Percentiles rank a stretch among this genome's conserved stretches.
phyloP scores from a whole-genome alignment of 2,797 vertebrate species.

The Pseudochirops corinnae region DNA sequence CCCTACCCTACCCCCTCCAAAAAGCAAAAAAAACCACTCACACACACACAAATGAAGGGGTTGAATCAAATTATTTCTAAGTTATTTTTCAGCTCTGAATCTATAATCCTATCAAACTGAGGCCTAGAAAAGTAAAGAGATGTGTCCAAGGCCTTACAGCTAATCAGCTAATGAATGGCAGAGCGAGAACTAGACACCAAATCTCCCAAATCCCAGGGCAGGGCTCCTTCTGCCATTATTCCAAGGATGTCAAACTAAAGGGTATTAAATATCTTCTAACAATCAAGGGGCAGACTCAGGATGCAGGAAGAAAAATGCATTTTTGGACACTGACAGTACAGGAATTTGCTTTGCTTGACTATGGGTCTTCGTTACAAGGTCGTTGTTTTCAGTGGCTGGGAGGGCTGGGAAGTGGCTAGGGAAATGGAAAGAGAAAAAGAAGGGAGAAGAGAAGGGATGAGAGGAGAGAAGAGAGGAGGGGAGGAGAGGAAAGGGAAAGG shows the following conservation, averaged over 20 bases:
- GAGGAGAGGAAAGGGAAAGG: accelerated
- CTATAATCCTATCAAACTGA: neutral
- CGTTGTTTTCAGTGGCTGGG: neutral
- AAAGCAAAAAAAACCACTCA: too few species aligned
- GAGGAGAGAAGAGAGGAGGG: too few species aligned
- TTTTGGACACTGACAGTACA: neutral
- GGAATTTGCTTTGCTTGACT: neutral
- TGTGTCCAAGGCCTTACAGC: conserved; percentile 51
- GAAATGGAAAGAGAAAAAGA: neutral
- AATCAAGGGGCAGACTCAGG: neutral
- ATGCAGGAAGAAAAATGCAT: neutral
- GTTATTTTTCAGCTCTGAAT: neutral
- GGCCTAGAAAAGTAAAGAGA: neutral
- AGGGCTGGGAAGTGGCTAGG: neutral
- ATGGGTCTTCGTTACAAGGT: neutral
- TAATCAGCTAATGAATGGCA: conserved; percentile 29
- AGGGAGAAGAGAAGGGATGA: too few species aligned
- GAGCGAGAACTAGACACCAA: neutral
- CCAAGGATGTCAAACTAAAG: conserved; percentile 34
- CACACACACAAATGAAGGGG: neutral
- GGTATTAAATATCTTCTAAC: conserved; percentile 43
- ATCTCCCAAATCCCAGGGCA: neutral
- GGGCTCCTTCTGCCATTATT: neutral
- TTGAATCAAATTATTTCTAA: neutral
- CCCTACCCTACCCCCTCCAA: too few species aligned